Conservation (phyloP, 2,797 vertebrate genomes). For the Sphenopsis melanotis region DNA sequence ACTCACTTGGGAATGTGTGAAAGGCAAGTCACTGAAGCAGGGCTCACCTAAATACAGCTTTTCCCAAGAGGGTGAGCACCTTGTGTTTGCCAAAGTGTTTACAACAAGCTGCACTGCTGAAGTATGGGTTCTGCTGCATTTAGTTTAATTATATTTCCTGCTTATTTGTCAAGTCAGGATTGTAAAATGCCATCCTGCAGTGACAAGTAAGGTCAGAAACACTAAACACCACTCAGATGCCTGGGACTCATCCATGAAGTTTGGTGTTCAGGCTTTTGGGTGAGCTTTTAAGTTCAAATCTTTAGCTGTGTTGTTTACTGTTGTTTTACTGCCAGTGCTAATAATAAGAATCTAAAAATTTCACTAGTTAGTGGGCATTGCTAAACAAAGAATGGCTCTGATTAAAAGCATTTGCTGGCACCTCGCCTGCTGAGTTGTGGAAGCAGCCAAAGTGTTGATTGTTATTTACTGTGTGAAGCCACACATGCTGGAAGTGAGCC, state of each 20-base stretch:
- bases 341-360: conserved; percentile 3
- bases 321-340: neutral
- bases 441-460: conserved; percentile 30
- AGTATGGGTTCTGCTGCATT: neutral
- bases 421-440: neutral
- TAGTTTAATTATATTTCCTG: neutral
- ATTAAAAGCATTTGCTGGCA: conserved; percentile 10
- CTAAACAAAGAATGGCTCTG: neutral
- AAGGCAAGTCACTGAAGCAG: neutral
- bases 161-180: neutral
- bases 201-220: neutral
- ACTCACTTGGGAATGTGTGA: neutral
- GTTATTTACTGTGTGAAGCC: conserved; percentile 47
- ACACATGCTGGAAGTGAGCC: neutral
- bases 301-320: neutral
- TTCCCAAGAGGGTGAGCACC: neutral
- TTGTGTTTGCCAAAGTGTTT: neutral
- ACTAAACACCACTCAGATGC: neutral
- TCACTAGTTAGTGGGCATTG: neutral
- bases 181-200: neutral
- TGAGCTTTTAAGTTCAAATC: neutral
- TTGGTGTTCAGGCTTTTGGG: neutral
- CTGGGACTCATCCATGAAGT: neutral
- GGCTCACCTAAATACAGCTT: neutral
- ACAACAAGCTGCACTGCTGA: neutral